Evolutionary conservation across 2,888 invertebrate species (phyloP), one percentile per base, ranked within the genome.

Genomic region (Lordiphosa andalusiaca): DNA sequence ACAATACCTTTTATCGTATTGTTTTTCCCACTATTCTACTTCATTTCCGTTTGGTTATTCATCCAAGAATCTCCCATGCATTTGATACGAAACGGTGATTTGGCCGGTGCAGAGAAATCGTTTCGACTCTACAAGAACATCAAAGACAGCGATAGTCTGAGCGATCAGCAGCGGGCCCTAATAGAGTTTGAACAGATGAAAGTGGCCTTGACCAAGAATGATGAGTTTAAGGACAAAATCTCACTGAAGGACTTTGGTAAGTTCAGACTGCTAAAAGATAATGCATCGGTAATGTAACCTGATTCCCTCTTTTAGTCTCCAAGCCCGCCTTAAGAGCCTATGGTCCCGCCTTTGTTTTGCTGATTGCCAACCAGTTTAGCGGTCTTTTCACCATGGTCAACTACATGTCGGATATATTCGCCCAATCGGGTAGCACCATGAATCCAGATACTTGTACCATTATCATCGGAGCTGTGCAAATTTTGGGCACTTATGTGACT

Each of bases 341-440:
- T 46, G 52, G 64, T 0, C 74, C 74, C 0, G 86, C 86, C 0
- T 4, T 61, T 0, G 73, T 85, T 0, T 51, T 89, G 0, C 39
- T 88, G 1, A 48, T 84, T 13, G 67, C 85, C 1, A 87, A 87
- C 58, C 86, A 87, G 49, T 84, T 85, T n/a, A 85, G 86, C 21
- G 88, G 88, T 0, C 56, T 73, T 4, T 88, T 86, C 42, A 77
- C 85, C 9, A 81, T 89, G 57, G 65, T 88, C 7, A 89, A 84
- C 53, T 89, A 89, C 50, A 86, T 88, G 71, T 84, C 88, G 9
- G 72, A 76, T 10, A 87, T 89, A 25, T 89, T 89, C 30, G 66
- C 73, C 2, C 48, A 68, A 12, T 75, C 86, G 4, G 82, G 85
- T 1, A 83, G 86, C 3, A 69, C 66, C 4, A 69, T 89, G 63